Evolutionary conservation across 2,113 vertebrate genomes (phyloP), one percentile per base, ranked within the genome.

Genomic region (Phainopepla nitens): DNA sequence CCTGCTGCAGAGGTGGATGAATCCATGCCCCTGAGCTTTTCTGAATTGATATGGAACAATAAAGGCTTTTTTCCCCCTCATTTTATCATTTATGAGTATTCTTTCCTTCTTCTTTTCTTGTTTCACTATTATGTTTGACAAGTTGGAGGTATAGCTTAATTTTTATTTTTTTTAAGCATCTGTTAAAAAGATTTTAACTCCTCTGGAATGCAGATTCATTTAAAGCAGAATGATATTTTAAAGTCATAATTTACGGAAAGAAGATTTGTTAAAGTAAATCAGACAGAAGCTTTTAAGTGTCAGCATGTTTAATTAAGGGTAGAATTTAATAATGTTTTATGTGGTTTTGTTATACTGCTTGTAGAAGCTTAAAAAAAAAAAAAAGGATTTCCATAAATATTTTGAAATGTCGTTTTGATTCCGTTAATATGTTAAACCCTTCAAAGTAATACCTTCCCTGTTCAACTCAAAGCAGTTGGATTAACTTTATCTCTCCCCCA

Each of bases 381-480:
- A 70, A 78, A 71, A 47, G 58, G 23, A 94, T 97, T 93, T 97
- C 95, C 97, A 96, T 96, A 91, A 96, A 96, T 96, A 95, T 97
- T 95, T 93, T 86, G 89, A 96, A 95, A 95, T 78, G 87, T 87
- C 80, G 0, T 91, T 96, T 95, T 91, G 91, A 92, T 94, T 96
- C 90, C 0, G 25, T 93, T 97, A 97, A 97, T 97, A 97, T 93
- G 83, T 95, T 97, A 97, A 97, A 89, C 91, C 94, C 94, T 96
- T 96, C 91, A 96, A 97, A 97, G 96, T 92, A 96, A 96, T 96
- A 90, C 90, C 91, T 97, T 93, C 88, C 83, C 65, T 47, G 90
- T 94, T 96, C 95, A 92, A 94, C 90, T 95, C 90, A 75, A 82
- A 96, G 93, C 71, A 3, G 81, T 78, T 2, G 71, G 96, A 96